Base-by-base conservation (phyloP, 2,113 vertebrate species). In the Pampusana beccarii region DNA sequence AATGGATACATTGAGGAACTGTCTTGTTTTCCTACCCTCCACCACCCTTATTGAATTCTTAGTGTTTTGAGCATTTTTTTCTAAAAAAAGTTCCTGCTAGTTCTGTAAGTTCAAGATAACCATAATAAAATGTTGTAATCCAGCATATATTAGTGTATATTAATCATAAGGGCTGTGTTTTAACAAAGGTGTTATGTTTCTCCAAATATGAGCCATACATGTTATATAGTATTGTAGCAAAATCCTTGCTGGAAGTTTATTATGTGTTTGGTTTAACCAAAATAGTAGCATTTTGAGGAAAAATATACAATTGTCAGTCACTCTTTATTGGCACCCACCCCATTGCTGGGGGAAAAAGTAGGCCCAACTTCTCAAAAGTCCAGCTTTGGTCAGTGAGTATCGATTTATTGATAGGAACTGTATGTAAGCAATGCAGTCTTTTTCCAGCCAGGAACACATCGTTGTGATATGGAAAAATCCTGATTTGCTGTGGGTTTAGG, bases 31-130 rank as follows among this genome's bases (percentile, higher is more conserved):
- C 6, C 34, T 29, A 8, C 3, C 23, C 44, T 25, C 34, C 20
- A 16, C 18, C 15, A 25, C 12, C 17, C 8, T 56, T 79, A n/a
- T 6, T 75, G 40, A 71, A 80, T 80, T 80, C 67, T 25, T 48
- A 25, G 33, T 51, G 36, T 71, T 78, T 36, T 5, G 61, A 21
- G 19, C 25, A 4, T 10, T 65, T 54, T 79, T 71, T 77, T 29
- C 3, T 3, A 2, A 25, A 36, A 73, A 80, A 88, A 87, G 29
- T 25, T 87, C 95, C 50, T 79, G 38, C 62, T 62, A 79, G 72
- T 88, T 95, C 90, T 91, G 34, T 72, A 95, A 56, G n/a, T 86
- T 92, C 78, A 78, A 94, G 90, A 61, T 77, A 91, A 60, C 62
- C 23, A 31, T 26, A 62, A 90, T 65, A 31, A 78, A 85, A 73